phyloP scores from a whole-genome alignment of 2,888 invertebrate species.

The Heliconius charithonia region DNA sequence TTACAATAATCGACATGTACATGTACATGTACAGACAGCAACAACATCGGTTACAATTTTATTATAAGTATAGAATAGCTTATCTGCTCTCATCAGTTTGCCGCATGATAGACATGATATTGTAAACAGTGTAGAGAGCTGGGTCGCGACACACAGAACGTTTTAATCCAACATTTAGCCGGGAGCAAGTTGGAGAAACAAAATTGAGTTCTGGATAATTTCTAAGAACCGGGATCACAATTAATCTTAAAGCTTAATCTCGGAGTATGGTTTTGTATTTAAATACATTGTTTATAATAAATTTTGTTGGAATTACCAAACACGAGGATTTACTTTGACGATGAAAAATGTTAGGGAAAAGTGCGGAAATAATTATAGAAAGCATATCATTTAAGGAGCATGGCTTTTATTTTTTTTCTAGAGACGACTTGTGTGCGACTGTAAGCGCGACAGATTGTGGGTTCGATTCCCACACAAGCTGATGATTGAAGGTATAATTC shows the following conservation, averaged over 20 bases:
- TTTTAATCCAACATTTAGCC: constrained; percentile 67
- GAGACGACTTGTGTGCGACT: too few species aligned
- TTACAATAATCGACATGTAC: too few species aligned
- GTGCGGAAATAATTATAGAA: constrained; percentile 18
- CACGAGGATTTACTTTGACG: constrained; percentile 13
- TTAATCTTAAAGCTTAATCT: constrained; percentile 70
- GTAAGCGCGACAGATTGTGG: too few species aligned
- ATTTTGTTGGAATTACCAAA: constrained; percentile 29
- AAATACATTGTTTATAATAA: constrained; percentile 40
- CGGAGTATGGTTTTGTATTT: constrained; percentile 54
- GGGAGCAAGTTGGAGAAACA: constrained; percentile 72
- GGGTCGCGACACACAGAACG: constrained; percentile 49
- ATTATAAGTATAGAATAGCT: not conserved
- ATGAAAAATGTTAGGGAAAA: constrained; percentile 19
- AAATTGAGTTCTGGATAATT: constrained; percentile 74
- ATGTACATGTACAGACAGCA: too few species aligned
- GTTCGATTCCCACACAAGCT: too few species aligned
- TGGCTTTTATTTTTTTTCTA: not conserved
- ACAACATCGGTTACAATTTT: too few species aligned
- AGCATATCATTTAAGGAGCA: not conserved
- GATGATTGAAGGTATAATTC: too few species aligned
- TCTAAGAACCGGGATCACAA: constrained; percentile 72
- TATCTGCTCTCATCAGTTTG: constrained; percentile 23
- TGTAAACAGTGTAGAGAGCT: constrained; percentile 41
- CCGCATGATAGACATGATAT: constrained; percentile 24